phyloP scores from a whole-genome alignment of 2,113 vertebrate genomes.

The Dinomys branickii region DNA sequence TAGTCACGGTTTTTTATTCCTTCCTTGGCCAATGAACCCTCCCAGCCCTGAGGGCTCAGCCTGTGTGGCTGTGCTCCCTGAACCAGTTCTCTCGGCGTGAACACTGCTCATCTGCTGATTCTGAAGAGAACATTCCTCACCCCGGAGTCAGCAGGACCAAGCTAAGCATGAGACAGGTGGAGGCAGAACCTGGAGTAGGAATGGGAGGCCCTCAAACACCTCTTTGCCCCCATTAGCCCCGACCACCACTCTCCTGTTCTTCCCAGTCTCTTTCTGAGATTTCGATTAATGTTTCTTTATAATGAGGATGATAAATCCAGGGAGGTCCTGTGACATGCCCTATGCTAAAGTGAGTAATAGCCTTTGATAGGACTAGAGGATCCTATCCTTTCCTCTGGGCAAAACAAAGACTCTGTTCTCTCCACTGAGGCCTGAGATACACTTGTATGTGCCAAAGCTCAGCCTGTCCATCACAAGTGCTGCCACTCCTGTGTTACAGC shows the following conservation, averaged over 20 bases:
- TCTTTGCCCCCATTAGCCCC: not conserved
- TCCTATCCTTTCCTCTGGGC: not conserved
- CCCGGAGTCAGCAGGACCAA: not conserved
- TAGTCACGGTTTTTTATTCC: not conserved
- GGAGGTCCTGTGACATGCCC: not conserved
- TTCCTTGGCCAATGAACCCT: not conserved
- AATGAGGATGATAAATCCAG: not conserved
- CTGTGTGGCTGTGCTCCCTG: not conserved
- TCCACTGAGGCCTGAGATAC: not conserved
- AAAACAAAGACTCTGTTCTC: not conserved
- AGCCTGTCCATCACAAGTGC: not conserved
- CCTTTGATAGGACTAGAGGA: not conserved
- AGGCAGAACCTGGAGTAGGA: not conserved
- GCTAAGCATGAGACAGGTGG: fast-evolving
- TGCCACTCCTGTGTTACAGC: not conserved
- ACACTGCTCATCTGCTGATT: not conserved
- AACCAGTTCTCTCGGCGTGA: not conserved
- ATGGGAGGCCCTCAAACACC: not conserved
- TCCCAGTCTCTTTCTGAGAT: not conserved
- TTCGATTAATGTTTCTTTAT: not conserved
- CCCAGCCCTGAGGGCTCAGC: not conserved
- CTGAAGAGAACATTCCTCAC: not conserved
- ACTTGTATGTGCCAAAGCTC: not conserved
- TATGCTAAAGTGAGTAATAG: not conserved
- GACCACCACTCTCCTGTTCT: not conserved